phyloP scores from a whole-genome alignment of 2,797 vertebrate genomes.

The Hipposideros larvatus region DNA sequence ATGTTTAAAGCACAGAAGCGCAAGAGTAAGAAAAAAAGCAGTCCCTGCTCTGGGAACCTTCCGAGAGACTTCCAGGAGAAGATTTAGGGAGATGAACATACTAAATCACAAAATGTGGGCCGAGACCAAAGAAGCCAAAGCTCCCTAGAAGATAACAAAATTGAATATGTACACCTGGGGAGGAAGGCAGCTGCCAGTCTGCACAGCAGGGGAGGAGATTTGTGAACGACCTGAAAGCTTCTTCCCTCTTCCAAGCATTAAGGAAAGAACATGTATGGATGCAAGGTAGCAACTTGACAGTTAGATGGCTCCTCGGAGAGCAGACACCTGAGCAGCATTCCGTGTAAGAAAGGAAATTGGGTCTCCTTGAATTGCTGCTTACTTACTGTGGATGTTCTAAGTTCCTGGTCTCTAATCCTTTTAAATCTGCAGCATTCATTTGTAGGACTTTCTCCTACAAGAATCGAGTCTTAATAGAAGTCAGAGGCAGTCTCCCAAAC shows the following conservation, averaged over 20 bases:
- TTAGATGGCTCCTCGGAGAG: background rate
- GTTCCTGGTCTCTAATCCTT: background rate
- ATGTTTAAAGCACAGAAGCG: conserved; percentile 8
- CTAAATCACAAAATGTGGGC: background rate
- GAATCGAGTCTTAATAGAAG: conserved; percentile 1
- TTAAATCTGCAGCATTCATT: background rate
- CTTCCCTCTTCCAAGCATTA: background rate
- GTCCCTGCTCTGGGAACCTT: background rate
- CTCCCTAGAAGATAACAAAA: conserved; percentile 22
- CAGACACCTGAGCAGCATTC: background rate
- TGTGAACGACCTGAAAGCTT: background rate
- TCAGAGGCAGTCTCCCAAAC: background rate
- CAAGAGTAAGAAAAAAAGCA: background rate
- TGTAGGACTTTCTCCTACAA: background rate
- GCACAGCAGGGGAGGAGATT: background rate
- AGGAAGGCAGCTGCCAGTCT: background rate
- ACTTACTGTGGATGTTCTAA: background rate
- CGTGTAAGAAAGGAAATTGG: background rate
- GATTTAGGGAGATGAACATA: background rate
- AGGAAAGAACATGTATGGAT: background rate
- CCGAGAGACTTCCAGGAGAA: background rate
- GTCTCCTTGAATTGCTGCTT: background rate
- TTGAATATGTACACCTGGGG: background rate
- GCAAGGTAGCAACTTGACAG: background rate
- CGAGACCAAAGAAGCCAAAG: background rate